A percentile compares a stretch with the other conserved stretches of the same genome.
Conservation (phyloP, 1,140 invertebrate species). For the Zaprionus lachaisei region DNA sequence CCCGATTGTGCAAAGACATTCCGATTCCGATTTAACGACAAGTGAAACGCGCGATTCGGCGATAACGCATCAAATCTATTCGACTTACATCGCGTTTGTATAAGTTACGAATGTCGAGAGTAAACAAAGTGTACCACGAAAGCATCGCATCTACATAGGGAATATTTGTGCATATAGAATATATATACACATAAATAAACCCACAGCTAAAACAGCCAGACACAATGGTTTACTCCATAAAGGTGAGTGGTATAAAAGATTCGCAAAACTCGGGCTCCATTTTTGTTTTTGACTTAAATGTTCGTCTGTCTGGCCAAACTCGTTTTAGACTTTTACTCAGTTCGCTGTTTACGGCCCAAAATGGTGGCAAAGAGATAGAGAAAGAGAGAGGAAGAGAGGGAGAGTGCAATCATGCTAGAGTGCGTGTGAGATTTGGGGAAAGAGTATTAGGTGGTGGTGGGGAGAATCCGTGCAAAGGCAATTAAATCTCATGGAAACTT, state of each 20-base stretch:
- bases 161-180: slow-evolving; percentile 1
- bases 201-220: slow-evolving; percentile 29
- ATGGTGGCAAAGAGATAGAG: neutral
- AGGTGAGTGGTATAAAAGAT: slow-evolving; percentile 53
- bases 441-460: neutral
- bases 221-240: slow-evolving; percentile 72
- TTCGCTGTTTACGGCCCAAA: neutral
- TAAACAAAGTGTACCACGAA: neutral
- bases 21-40: neutral
- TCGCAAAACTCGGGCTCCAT: slow-evolving; percentile 10
- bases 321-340: slow-evolving; percentile 37
- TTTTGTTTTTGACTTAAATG: slow-evolving; percentile 17
- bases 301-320: slow-evolving; percentile 27
- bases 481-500: neutral
- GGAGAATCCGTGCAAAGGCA: neutral
- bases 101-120: slow-evolving; percentile 4
- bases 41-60: neutral
- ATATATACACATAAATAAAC: slow-evolving; percentile 22
- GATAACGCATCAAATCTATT: slow-evolving; percentile 13
- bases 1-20: neutral
- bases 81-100: slow-evolving; percentile 15
- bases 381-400: neutral
- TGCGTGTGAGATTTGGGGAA: slow-evolving; percentile 5
- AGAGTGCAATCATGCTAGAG: neutral
- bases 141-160: neutral